Evolutionary conservation across 2,888 invertebrate species (phyloP).

Genomic region (Scotopteryx bipunctaria): DNA sequence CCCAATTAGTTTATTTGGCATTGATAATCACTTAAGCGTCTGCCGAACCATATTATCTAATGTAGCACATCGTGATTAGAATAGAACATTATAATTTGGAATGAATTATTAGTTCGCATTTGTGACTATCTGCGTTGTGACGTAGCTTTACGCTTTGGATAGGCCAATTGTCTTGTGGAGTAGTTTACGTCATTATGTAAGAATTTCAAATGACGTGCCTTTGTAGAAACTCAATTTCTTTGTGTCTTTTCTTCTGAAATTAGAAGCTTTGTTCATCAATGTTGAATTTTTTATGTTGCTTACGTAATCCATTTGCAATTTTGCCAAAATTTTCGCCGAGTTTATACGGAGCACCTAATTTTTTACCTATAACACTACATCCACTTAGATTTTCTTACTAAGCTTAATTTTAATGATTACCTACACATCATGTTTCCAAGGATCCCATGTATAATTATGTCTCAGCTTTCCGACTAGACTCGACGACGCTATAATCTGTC

Average conservation of each 20-base stretch:
- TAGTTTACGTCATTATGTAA: no score
- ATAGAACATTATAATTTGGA: constrained; percentile 24
- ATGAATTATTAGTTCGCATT: constrained; percentile 4
- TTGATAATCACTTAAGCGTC: constrained; percentile 21
- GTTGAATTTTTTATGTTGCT: background rate
- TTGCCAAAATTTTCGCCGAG: constrained; percentile 1
- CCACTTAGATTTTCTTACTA: constrained; percentile 16
- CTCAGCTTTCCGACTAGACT: no score
- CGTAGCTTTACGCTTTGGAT: no score
- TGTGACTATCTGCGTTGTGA: constrained; percentile 16
- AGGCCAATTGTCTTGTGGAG: no score
- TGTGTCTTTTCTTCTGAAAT: background rate
- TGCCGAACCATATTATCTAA: constrained; percentile 29
- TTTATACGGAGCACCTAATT: no score
- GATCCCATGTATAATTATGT: background rate
- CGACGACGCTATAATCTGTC: constrained; percentile 1
- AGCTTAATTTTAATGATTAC: constrained; percentile 27
- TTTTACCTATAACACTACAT: constrained; percentile 20
- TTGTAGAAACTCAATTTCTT: no score
- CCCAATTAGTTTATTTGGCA: constrained; percentile 36
- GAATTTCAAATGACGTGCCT: no score
- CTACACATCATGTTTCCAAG: constrained; percentile 12
- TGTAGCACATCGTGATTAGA: constrained; percentile 20
- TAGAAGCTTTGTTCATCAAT: background rate
- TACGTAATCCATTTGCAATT: background rate